Evolutionary conservation across 2,888 invertebrate species (phyloP).

Genomic region (Hypselothyrea guttata): DNA sequence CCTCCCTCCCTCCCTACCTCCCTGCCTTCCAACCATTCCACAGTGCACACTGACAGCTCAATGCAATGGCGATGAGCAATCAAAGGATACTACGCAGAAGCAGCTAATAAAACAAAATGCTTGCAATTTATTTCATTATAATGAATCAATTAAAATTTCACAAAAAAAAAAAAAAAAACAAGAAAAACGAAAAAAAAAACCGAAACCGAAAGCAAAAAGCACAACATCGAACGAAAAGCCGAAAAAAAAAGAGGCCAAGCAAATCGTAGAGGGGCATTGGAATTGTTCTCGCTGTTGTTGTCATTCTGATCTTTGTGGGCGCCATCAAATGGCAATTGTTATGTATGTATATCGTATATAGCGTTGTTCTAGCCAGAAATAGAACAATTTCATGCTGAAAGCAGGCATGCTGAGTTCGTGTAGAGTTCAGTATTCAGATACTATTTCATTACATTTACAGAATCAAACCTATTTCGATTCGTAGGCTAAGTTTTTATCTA

Average conservation of each 20-base stretch:
- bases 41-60: slow-evolving; percentile 57
- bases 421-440: too few species aligned
- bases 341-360: too few species aligned
- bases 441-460: too few species aligned
- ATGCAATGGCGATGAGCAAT: slow-evolving; percentile 45
- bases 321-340: slow-evolving; percentile 8
- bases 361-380: background rate
- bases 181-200: slow-evolving; percentile 5
- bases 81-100: slow-evolving; percentile 57
- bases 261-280: slow-evolving; percentile 54
- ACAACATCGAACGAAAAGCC: background rate
- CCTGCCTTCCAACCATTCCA: too few species aligned
- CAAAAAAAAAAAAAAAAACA: slow-evolving; percentile 5
- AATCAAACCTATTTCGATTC: too few species aligned
- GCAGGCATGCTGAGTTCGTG: too few species aligned
- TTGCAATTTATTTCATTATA: slow-evolving; percentile 47
- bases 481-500: too few species aligned
- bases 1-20: background rate
- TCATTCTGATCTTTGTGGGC: background rate
- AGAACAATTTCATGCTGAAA: background rate
- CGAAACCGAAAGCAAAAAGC: background rate
- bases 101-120: slow-evolving; percentile 18
- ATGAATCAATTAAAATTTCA: slow-evolving; percentile 45
- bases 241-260: slow-evolving; percentile 36
- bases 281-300: slow-evolving; percentile 36